Percentiles rank a stretch among this genome's conserved stretches.
phyloP scores from a whole-genome alignment of 2,797 vertebrate species.

The Eulemur rubriventer region DNA sequence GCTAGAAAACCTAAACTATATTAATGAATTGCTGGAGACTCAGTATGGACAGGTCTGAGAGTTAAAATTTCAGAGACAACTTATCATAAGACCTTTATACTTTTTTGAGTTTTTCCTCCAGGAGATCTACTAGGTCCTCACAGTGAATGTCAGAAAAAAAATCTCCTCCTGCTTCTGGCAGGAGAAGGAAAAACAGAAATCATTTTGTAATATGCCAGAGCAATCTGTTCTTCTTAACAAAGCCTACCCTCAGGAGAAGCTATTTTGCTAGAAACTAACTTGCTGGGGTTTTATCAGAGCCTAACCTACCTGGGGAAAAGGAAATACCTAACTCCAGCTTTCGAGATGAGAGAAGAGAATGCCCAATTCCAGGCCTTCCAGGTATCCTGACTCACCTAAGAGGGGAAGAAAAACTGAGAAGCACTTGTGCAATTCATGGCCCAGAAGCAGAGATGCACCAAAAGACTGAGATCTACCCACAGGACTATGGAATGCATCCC shows the following conservation, averaged over 20 bases:
- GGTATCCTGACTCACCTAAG: not conserved
- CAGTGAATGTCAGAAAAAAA: not conserved
- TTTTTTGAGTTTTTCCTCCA: not conserved
- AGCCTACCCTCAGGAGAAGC: not conserved
- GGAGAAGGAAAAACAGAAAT: not conserved
- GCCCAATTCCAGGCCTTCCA: too few species aligned
- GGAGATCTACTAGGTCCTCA: not conserved
- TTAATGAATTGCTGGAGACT: not conserved
- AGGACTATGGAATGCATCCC: not conserved
- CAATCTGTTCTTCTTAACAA: not conserved
- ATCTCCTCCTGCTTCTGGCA: not conserved
- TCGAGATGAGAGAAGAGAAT: not conserved
- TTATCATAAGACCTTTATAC: not conserved
- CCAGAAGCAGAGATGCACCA: not conserved
- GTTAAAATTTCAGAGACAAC: not conserved
- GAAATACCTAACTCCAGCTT: not conserved
- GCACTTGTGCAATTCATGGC: not conserved
- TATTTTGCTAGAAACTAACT: not conserved
- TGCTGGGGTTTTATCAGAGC: not conserved
- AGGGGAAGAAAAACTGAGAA: not conserved
- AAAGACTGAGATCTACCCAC: not conserved
- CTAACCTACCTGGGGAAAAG: not conserved
- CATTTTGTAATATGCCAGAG: too few species aligned
- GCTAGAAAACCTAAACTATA: not conserved
- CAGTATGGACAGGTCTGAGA: not conserved